These are phyloP conservation scores for Mellilla xanthometata DNA, from an alignment of 2,888 invertebrate genomes.

Conservation along the genomic window DNA sequence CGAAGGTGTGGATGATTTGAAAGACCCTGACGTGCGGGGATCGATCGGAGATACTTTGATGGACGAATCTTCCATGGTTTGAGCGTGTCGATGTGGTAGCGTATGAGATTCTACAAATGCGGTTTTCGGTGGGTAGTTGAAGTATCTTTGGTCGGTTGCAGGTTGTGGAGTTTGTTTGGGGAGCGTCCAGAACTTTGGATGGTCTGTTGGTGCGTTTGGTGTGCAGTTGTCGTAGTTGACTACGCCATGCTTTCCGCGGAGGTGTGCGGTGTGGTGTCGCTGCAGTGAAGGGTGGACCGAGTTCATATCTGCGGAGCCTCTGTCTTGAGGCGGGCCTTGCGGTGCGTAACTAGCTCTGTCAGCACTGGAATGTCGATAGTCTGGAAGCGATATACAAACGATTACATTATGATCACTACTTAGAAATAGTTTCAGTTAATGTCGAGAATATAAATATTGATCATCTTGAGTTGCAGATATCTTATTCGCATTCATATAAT, in stretches of 20 bases:
- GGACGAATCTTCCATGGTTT: constrained; percentile 59
- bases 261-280: constrained; percentile 59
- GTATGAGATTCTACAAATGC: constrained; percentile 35
- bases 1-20: constrained; percentile 87
- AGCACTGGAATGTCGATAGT: constrained; percentile 86
- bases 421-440: background rate
- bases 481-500: constrained; percentile 4
- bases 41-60: constrained; percentile 87
- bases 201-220: constrained; percentile 45
- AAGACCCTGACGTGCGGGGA: constrained; percentile 82
- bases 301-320: constrained; percentile 52
- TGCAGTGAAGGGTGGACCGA: constrained; percentile 56
- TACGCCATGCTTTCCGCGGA: constrained; percentile 61
- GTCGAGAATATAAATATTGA: background rate
- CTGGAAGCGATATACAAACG: constrained; percentile 56
- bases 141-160: constrained; percentile 36
- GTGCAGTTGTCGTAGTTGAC: constrained; percentile 55
- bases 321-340: constrained; percentile 48
- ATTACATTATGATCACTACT: too few species aligned
- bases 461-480: background rate
- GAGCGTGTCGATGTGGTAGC: constrained; percentile 30
- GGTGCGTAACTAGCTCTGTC: constrained; percentile 68
- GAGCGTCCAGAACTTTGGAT: constrained; percentile 83
- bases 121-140: constrained; percentile 44
- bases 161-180: constrained; percentile 56